Evolutionary conservation across 2,888 invertebrate genomes (phyloP).

Genomic region (Pantelozetes paolii): DNA sequence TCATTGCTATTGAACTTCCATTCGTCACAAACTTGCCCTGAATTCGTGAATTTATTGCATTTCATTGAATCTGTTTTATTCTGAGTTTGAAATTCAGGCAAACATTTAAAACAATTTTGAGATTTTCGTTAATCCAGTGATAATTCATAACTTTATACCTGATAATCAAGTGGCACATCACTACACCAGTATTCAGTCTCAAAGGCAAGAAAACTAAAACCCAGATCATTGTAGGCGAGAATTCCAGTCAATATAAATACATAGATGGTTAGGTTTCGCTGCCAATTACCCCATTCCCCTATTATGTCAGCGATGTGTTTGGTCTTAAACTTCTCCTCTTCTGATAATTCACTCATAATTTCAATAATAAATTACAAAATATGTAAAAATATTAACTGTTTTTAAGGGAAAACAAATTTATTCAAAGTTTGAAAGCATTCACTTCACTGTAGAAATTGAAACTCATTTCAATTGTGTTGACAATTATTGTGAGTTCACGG

Average conservation of each 20-base stretch:
- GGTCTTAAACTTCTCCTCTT: slow-evolving; percentile 21
- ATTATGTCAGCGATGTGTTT: slow-evolving; percentile 32
- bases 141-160: too few species aligned
- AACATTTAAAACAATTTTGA: not conserved
- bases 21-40: not conserved
- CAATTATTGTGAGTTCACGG: not conserved
- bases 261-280: slow-evolving; percentile 20
- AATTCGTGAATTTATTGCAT: slow-evolving; percentile 12
- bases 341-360: slow-evolving; percentile 7
- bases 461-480: not conserved
- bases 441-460: too few species aligned
- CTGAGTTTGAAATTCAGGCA: slow-evolving; percentile 7
- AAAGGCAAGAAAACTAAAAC: slow-evolving; percentile 32
- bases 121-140: too few species aligned
- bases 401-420: not conserved
- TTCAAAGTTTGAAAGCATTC: too few species aligned
- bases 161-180: slow-evolving; percentile 23
- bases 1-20: slow-evolving; percentile 24
- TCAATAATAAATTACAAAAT: not conserved
- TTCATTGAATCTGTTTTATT: slow-evolving; percentile 22
- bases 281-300: slow-evolving; percentile 41
- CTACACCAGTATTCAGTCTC: slow-evolving; percentile 37
- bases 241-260: slow-evolving; percentile 14
- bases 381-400: not conserved
- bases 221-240: slow-evolving; percentile 33